phyloP scores from a whole-genome alignment of 2,888 invertebrate species.

The Plutella xylostella region DNA sequence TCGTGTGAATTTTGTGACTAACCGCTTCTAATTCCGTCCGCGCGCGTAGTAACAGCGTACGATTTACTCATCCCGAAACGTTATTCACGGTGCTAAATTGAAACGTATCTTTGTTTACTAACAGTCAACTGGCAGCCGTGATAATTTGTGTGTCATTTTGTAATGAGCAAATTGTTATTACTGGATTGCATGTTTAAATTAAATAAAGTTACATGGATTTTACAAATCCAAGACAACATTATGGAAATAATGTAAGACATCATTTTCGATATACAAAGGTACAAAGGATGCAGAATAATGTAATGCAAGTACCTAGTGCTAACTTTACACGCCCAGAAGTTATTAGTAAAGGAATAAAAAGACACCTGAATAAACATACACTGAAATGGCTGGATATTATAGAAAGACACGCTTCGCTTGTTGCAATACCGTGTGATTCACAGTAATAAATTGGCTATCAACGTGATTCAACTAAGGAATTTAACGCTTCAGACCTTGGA shows the following conservation, averaged over 20 bases:
- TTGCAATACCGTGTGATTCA: no score
- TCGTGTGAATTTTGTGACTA: constrained; percentile 22
- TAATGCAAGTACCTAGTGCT: background rate
- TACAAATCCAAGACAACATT: background rate
- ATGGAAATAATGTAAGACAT: background rate
- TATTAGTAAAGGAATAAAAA: no score
- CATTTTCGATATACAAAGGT: background rate
- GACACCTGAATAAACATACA: no score
- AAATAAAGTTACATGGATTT: no score
- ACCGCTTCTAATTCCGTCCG: constrained; percentile 28
- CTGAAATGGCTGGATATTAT: no score
- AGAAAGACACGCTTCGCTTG: no score
- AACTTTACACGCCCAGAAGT: no score
- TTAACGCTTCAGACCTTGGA: no score
- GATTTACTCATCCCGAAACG: constrained; percentile 25
- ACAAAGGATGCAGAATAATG: background rate
- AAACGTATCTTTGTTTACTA: constrained; percentile 25
- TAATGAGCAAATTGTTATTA: background rate
- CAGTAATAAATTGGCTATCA: no score
- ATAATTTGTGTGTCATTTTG: background rate
- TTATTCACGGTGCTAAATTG: constrained; percentile 27
- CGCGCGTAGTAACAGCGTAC: constrained; percentile 16
- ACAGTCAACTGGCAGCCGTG: constrained; percentile 18
- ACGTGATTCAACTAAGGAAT: no score
- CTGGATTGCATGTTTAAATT: no score